Evolutionary conservation across 2,888 invertebrate genomes (phyloP), one percentile per base, ranked within the genome.

Genomic region (Clivina fossor): DNA sequence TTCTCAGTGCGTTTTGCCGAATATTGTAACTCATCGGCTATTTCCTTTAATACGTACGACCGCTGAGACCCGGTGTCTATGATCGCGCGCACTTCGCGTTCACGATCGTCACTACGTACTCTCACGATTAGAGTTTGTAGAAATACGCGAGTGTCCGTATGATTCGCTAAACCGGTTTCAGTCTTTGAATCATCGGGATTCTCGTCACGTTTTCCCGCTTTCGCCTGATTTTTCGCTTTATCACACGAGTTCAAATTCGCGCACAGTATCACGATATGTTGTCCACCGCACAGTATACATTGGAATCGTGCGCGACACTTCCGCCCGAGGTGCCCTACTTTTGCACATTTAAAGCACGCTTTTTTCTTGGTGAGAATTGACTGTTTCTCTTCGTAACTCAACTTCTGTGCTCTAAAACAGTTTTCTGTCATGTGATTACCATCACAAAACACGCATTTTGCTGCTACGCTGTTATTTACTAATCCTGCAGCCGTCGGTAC

Each of bases 1-100:
- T 56, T 59, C 24, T 46, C 51, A 1, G 44, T 41, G 2, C 54
- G 61, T 7, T 54, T 49, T n/a, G 51, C 24, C 24, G 51, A 19
- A 28, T 65, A 62, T 3, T 57, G 60, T 11, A 66, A 30, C 7
- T 57, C 57, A 4, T 56, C 18, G 1, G 61, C 65, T 5, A 60
- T 32, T n/a, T 56, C 43, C 4, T 56, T 30, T 1, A 61, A 46
- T 24, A 66, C 56, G 35, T 66, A 65, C 1, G 64, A 65, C 19
- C 60, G 24, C 13, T 64, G 63, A 1, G 64, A 65, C 1, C 66
- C 65, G 0, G 53, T 30, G 46, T 67, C 66, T 4, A 66, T 4
- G n/a, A 66, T 38, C 4, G 18, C 32, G 18, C 8, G 56, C 62
- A 30, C 37, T 35, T 37, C 48, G 8, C 19, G 11, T 35, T 48